Conservation (phyloP, 2,797 vertebrate genomes). For the Arctocebus calabarensis region DNA sequence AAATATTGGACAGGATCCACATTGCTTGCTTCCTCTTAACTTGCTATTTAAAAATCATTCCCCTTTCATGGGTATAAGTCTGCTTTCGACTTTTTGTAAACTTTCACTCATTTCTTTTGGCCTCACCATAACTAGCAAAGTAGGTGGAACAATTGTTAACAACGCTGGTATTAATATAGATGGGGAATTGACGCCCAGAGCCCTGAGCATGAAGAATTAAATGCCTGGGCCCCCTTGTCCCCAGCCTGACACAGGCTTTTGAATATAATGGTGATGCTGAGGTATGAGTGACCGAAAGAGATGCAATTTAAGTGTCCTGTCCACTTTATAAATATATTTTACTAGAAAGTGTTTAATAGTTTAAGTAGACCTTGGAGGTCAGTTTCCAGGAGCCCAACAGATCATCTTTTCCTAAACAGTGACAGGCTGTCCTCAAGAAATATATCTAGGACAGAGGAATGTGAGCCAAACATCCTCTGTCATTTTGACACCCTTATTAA, state of each 20-base stretch:
- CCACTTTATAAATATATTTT: constrained; percentile 27
- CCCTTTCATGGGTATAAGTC: neutral
- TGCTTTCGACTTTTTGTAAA: neutral
- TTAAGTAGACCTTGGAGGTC: constrained; percentile 63
- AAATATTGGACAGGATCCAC: neutral
- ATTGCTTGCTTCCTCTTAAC: neutral
- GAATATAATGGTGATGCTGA: neutral
- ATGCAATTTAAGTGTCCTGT: neutral
- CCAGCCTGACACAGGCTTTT: neutral
- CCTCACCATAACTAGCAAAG: neutral
- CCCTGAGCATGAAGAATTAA: neutral
- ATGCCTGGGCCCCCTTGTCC: neutral
- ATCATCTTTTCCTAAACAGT: constrained; percentile 35
- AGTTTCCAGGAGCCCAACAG: constrained; percentile 63
- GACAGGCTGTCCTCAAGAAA: constrained; percentile 18
- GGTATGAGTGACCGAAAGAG: neutral
- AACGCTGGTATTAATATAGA: neutral
- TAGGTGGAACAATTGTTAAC: neutral
- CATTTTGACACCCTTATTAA: constrained; percentile 80
- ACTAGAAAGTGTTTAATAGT: constrained; percentile 60
- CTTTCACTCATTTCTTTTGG: neutral
- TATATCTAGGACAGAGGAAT: neutral
- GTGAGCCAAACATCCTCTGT: constrained; percentile 64
- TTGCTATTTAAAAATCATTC: neutral
- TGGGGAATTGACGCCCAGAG: neutral